Base-by-base conservation (phyloP, 2,888 invertebrate species). In the Stenichneumon culpator region DNA sequence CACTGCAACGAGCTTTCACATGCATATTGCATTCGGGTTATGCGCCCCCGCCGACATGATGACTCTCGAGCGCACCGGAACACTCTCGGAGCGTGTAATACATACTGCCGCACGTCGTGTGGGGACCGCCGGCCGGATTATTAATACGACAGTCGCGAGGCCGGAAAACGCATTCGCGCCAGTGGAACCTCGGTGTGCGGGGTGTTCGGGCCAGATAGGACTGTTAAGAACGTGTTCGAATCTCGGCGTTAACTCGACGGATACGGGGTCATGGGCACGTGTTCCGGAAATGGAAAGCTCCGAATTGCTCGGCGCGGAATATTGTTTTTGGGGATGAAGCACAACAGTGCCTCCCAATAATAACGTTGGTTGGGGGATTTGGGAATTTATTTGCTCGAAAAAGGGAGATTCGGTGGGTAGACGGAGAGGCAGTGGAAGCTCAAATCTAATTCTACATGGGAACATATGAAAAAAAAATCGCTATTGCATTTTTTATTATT, bases 11-110 rank as follows among this genome's bases (percentile, higher is more conserved):
- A 39, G 54, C 25, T 81, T 84, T 86, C 81, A 65, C 86, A 89
- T 89, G 88, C 88, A 90, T 90, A 91, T 91, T 89, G 88, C 87
- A 89, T 90, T 87, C 84, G 80, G 86, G 83, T 88, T 89, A 88
- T 87, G 86, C 80, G 79, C 78, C 86, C 57, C 25, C 74, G 16
- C 67, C 68, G 28, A 47, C 63, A 60, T 63, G 67, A 77, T 77
- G 65, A 77, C 67, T 77, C 86, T 81, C 80, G 83, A 86, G 74
- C 86, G 87, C 79, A 60, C 87, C 88, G 88, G 87, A 90, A 90
- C 89, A 90, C 87, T 88, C 87, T 82, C 84, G 80, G 82, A 84
- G 83, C 80, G 84, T 90, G 90, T 90, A 90, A 91, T 87, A 87
- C 89, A 89, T 85, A 87, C 81, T 83, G 74, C 82, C 82, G 87